Conservation (phyloP, 2,113 vertebrate genomes). For the Zosterops borbonicus region DNA sequence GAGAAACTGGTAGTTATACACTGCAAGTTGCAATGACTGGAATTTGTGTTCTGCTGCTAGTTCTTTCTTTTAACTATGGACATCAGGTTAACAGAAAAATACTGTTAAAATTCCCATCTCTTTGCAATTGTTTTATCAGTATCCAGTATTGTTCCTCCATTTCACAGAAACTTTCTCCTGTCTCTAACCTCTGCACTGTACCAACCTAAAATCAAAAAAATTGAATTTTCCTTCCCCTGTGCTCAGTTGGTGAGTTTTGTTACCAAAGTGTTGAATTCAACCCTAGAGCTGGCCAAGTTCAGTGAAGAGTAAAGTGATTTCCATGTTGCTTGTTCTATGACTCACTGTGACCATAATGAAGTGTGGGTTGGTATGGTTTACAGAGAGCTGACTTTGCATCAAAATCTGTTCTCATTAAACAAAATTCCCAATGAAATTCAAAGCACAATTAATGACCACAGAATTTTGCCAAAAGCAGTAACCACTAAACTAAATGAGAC, state of each 20-base stretch:
- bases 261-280: background rate
- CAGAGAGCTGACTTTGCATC: slow-evolving; percentile 8
- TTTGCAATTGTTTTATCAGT: background rate
- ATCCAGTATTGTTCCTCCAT: background rate
- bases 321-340: background rate
- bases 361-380: background rate
- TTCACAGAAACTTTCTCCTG: background rate
- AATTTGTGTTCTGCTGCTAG: background rate
- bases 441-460: slow-evolving; percentile 28
- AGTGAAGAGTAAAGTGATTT: background rate
- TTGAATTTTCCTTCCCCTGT: background rate
- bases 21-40: background rate
- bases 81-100: background rate
- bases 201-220: background rate
- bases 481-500: slow-evolving; percentile 5
- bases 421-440: slow-evolving; percentile 26
- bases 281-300: background rate
- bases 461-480: slow-evolving; percentile 27
- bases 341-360: background rate
- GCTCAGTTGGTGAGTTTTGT: background rate
- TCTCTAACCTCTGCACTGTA: background rate
- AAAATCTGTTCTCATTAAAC: slow-evolving; percentile 12
- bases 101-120: background rate
- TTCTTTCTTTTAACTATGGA: background rate
- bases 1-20: background rate